A percentile compares a stretch with the other conserved stretches of the same genome.
phyloP scores from a whole-genome alignment of 2,888 invertebrate species.

The Apamea sordens region DNA sequence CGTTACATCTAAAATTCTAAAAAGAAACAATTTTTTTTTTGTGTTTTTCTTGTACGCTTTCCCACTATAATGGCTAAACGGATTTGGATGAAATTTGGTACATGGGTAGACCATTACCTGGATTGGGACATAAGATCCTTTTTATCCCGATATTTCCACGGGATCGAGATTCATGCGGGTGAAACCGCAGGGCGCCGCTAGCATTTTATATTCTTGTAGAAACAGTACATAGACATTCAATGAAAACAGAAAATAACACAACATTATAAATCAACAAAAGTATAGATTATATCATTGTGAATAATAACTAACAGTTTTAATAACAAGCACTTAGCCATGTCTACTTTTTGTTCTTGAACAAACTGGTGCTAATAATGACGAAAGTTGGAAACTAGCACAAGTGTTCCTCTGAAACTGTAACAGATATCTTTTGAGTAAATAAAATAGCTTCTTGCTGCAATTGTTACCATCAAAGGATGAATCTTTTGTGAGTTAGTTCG shows the following conservation, averaged over 20 bases:
- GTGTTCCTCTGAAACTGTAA: constrained; percentile 18
- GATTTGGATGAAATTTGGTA: no score
- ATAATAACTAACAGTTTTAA: constrained; percentile 7
- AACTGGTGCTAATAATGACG: constrained; percentile 38
- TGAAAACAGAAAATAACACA: not conserved
- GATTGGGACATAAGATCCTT: no score
- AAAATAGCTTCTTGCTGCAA: constrained; percentile 23
- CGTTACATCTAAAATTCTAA: no score
- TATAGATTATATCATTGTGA: not conserved
- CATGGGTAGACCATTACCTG: no score
- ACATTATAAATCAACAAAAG: not conserved
- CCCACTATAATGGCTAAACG: no score
- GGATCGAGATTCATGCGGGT: not conserved
- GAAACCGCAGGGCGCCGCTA: not conserved
- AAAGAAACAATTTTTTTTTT: no score
- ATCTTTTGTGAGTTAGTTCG: constrained; percentile 14
- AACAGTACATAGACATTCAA: not conserved
- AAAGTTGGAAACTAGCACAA: constrained; percentile 34
- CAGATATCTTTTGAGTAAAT: constrained; percentile 41
- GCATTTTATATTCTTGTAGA: not conserved
- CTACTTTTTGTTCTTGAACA: constrained; percentile 13
- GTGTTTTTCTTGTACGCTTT: no score
- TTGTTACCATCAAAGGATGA: constrained; percentile 25
- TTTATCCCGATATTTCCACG: not conserved
- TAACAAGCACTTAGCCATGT: constrained; percentile 4